Base-by-base conservation (phyloP, 1,140 invertebrate genomes). In the Helicoverpa armigera region DNA sequence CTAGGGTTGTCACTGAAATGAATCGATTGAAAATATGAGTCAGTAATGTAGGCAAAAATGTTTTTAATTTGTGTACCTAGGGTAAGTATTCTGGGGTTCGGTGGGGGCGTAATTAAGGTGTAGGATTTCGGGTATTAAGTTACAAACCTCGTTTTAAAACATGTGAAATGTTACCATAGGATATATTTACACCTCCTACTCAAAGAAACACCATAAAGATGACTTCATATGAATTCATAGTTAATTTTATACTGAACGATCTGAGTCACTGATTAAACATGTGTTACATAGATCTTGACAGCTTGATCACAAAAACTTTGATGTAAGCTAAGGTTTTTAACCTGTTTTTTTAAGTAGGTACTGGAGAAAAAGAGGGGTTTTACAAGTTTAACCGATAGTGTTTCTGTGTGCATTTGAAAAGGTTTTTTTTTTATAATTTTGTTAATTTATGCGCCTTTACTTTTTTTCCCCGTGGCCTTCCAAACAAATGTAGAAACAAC, bases 201-300 rank as follows among this genome's bases (percentile, higher is more conserved):
- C 58, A 60, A 60, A 1, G 2, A 16, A 65, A 10, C n/a, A 65
- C 61, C 31, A 13, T 7, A 11, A 43, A n/a, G 35, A 65, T 65
- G 61, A 65, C 35, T 65, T 60, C 61, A 65, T 65, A 43, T 16
- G 35, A 65, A 65, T 65, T 43, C 14, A 65, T 65, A n/a, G 9
- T 12, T 35, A 65, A n/a, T 65, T 65, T 43, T 65, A 61, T 13
- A 65, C 58, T 3, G 23, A 11, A 29, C 1, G 61, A 43, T 43
- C 61, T 65, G 61, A 65, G 13, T 65, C 61, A 65, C n/a, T n/a
- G 61, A 43, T 43, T 65, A 43, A 43, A 43, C 13, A 65, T 11
- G 10, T 9, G 16, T 61, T 23, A 63, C 31, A 7, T 11, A 31
- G 10, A n/a, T 63, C 60, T 63, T 60, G 58, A 60, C 58, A 60